Base-by-base conservation (phyloP, 2,888 invertebrate genomes). In the Acanthacorydalis orientalis region DNA sequence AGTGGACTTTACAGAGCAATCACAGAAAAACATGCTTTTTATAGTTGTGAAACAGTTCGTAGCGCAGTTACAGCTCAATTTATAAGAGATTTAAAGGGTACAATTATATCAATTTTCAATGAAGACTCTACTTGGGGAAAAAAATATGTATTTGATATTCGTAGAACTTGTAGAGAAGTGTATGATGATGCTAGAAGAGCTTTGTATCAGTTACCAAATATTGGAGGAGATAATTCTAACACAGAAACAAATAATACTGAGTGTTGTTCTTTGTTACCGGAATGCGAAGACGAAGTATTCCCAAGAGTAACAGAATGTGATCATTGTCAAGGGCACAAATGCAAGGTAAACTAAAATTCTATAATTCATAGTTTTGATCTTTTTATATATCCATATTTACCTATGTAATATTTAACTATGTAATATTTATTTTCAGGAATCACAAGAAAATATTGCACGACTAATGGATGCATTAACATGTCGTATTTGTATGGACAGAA, bases 1-100 rank as follows among this genome's bases (percentile, higher is more conserved):
- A 83, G 83, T 42, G 85, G 86, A 35, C 66, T 88, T 31, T 88
- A 87, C 64, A 73, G 90, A 44, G 86, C 88, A 23, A 83, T 91
- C 53, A 91, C 90, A 0, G 91, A 91, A 66, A 87, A 88, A 56
- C 89, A 90, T 64, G 89, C 89, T 41, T 91, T 91, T 70, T 91
- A 88, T 67, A 87, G 87, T 64, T 90, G 90, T 68, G 90, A 91
- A 64, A 90, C 90, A 0, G 90, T 91, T 11, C 74, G 89, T 41
- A 83, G 77, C 52, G 87, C 86, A 49, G 90, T 91, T 46, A 87
- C 88, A 0, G 80, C 86, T 45, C 91, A 91, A 68, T 90, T 85
- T 62, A 87, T 88, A 47, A 74, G 89, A 52, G 90, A 90, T 68
- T 71, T 91, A 53, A 90, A 86, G 74, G 90, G 90, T 49, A 89